phyloP scores from a whole-genome alignment of 2,888 invertebrate species.

The Melipona bicolor region DNA sequence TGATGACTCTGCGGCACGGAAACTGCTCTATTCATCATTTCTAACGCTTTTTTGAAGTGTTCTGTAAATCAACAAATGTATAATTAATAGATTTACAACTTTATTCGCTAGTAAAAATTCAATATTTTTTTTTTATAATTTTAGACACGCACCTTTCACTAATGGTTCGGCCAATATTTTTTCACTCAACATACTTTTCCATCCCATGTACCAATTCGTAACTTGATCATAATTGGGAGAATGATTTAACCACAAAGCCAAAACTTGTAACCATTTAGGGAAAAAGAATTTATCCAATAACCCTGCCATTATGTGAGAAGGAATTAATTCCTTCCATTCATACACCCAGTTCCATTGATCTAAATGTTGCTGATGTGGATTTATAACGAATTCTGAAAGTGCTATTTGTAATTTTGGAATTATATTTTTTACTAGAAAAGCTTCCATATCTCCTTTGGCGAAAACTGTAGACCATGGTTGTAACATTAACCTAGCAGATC shows the following conservation, averaged over 20 bases:
- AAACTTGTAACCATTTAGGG: conserved; percentile 95
- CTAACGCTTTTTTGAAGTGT: conserved; percentile 94
- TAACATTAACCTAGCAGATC: conserved; percentile 95
- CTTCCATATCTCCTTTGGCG: conserved; percentile 90
- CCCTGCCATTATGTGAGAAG: conserved; percentile 90
- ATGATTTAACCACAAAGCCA: conserved; percentile 96
- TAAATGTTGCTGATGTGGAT: conserved; percentile 90
- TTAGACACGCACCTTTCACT: conserved; percentile 85
- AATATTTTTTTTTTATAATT: background rate
- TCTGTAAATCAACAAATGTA: conserved; percentile 84
- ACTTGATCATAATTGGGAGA: conserved; percentile 96
- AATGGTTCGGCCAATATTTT: conserved; percentile 86
- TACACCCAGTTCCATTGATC: conserved; percentile 98
- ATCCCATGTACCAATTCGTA: conserved; percentile 92
- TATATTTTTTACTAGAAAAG: conserved; percentile 93
- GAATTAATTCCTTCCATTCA: conserved; percentile 95
- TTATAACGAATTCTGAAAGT: conserved; percentile 88
- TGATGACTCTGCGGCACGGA: conserved; percentile 85
- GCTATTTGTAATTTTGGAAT: conserved; percentile 93
- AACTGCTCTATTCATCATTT: conserved; percentile 96
- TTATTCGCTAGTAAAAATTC: background rate
- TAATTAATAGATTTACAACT: background rate
- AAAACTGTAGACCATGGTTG: conserved; percentile 95
- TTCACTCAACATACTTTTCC: conserved; percentile 87
- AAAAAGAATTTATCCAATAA: conserved; percentile 95